A percentile compares a stretch with the other conserved stretches of the same genome.
phyloP scores from a whole-genome alignment of 2,113 vertebrate genomes.

The Anseranas semipalmata region DNA sequence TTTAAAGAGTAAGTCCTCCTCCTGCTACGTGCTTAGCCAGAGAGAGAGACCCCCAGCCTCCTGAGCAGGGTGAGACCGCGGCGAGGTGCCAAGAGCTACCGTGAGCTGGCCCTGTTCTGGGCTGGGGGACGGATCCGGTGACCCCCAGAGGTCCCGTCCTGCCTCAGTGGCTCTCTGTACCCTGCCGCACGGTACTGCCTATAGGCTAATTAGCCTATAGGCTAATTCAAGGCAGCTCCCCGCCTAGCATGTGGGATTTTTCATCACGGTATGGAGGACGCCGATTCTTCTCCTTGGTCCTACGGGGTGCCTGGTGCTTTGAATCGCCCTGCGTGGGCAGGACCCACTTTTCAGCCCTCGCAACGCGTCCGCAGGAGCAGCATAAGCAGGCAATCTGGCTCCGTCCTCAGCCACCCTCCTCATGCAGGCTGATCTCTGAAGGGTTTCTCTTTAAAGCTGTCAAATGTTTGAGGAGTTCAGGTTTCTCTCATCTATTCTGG shows the following conservation, averaged over 20 bases:
- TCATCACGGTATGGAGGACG: background rate
- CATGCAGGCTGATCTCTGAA: background rate
- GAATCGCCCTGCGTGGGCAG: background rate
- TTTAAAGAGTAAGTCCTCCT: background rate
- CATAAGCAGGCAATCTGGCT: background rate
- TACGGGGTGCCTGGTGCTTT: background rate
- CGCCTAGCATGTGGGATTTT: background rate
- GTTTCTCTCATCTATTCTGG: background rate
- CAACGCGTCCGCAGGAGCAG: background rate
- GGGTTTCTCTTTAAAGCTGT: background rate
- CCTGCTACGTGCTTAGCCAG: background rate
- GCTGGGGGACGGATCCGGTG: background rate
- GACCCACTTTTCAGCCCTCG: background rate
- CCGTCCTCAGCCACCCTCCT: background rate
- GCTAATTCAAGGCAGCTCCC: background rate
- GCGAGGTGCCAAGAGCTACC: background rate
- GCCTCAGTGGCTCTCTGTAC: background rate
- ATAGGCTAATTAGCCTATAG: too few relatives aligned
- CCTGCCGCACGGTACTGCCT: background rate
- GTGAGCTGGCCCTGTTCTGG: background rate
- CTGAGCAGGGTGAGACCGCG: background rate
- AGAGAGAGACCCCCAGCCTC: background rate
- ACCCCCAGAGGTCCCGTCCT: background rate
- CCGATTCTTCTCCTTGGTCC: background rate
- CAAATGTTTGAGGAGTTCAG: background rate